Evolutionary conservation across 35 echinoderm and acorn worm genomes (phyloP), one percentile per base, ranked within the genome.

Genomic region (Apostichopus parvimensis): DNA sequence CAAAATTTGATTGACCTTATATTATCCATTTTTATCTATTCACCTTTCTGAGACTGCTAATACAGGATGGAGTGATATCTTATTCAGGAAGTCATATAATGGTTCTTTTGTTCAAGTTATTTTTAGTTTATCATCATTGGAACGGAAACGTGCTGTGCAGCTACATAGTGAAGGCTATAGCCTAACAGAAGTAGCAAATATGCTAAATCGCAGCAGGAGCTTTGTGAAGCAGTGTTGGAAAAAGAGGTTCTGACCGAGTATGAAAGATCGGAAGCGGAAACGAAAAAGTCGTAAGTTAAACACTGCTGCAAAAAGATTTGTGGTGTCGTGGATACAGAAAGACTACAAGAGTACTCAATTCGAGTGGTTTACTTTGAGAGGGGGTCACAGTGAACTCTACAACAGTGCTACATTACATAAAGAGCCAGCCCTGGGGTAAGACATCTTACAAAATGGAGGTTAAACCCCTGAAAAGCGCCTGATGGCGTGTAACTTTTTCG

Each of bases 301-400:
- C 14, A 10, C 78, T 79, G 78, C 78, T 79, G 78, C 56, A 87
- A 91, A 91, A 91, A 22, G 72, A 15, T 91, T 79, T 53, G 57
- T 92, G 91, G 91, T 21, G n/a, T 59, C 8, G 91, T n/a, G 91
- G 91, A 2, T 85, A 92, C 57, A 92, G 91, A 83, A 92, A 92
- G 54, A 8, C 4, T 86, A 56, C 91, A n/a, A 92, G 18, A 92
- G 91, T 57, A 57, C 78, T 92, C 5, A 92, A 92, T 86, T 92
- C 91, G 78, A 92, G 91, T 92, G 91, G 91, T 86, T 82, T 92
- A 60, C 91, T 92, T 1, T 4, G 61, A 73, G 57, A 79, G 24
- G 56, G 87, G 64, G 87, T 90, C 66, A 73, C 58, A 90, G 87
- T 90, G 65, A 24, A 90, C 66, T 22, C 87, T 66, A 79, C 58